Base-by-base conservation (phyloP, 35 echinoderm and acorn worm genomes). In the Ophioderma brevispina region DNA sequence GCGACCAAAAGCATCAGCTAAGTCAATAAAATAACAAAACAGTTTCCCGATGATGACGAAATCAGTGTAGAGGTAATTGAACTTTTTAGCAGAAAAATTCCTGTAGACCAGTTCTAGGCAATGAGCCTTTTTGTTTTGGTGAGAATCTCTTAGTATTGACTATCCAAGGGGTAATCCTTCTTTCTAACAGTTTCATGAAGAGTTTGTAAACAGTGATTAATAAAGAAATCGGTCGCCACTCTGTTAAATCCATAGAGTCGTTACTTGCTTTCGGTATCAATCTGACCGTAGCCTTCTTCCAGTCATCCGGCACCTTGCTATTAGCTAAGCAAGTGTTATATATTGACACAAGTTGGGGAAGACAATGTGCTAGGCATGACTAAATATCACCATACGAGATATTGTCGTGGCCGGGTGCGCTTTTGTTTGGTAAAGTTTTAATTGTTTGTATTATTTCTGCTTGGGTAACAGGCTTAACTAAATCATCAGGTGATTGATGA, bases 1-100 rank as follows among this genome's bases (percentile, higher is more conserved):
- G 33, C 85, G 76, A 35, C 85, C 85, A 39, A 76, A 87, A 13
- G 85, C 85, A 76, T 87, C 85, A 30, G 55, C 70, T 23, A 84
- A 43, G 55, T 77, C 70, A 87, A 87, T 86, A 39, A 87, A 87
- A 38, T 56, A 76, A 39, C 76, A 31, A 87, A 25, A 87, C 70
- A 76, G 0, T 77, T 87, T 75, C 1, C 33, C 5, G 38, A 1
- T 75, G 55, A 46, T 87, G 85, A 87, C 55, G 59, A 35, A 87
- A 87, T n/a, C n/a, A n/a, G n/a, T n/a, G n/a, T n/a, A 77, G 36
- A 35, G 55, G 59, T 76, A 76, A 87, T 39, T 76, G 85, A 36
- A 87, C 64, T 76, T 76, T 87, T 87, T 25, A 70, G 23, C 10
- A 6, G 4, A 70, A 18, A 70, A 2, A 25, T 70, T 70, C 59